Evolutionary conservation across 2,888 invertebrate genomes (phyloP).

Genomic region (Hirtodrosophila histrioides): DNA sequence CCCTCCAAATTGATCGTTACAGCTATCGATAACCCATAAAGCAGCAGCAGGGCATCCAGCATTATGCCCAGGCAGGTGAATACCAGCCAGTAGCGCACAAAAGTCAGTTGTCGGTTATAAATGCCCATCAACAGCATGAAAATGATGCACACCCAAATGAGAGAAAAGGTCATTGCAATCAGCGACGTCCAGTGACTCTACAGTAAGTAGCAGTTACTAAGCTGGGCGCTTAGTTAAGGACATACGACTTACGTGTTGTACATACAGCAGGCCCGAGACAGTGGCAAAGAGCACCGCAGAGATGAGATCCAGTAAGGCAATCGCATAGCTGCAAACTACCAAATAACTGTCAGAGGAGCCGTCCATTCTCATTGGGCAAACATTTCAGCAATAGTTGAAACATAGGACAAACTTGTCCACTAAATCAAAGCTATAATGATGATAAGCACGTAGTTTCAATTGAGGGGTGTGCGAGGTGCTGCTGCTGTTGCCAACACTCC

Average conservation of each 20-base stretch:
- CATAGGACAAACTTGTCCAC: conserved; percentile 46
- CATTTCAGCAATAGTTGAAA: conserved; percentile 29
- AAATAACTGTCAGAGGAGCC: conserved; percentile 53
- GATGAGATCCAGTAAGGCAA: conserved; percentile 62
- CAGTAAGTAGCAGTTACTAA: neutral
- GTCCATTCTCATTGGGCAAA: conserved; percentile 30
- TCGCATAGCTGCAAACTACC: conserved; percentile 68
- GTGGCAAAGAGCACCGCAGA: conserved; percentile 65
- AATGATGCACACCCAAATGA: conserved; percentile 59
- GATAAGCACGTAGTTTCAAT: conserved; percentile 71
- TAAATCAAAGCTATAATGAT: conserved; percentile 78
- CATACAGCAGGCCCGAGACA: conserved; percentile 57
- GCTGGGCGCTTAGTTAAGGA: neutral
- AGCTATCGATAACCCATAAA: conserved; percentile 63
- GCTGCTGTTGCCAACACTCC: conserved; percentile 16
- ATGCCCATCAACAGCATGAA: conserved; percentile 46
- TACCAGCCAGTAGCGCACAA: conserved; percentile 60
- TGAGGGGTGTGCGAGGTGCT: neutral
- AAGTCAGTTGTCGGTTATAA: conserved; percentile 34
- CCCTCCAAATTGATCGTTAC: conserved; percentile 63
- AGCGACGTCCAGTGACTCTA: conserved; percentile 58
- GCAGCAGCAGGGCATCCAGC: conserved; percentile 53
- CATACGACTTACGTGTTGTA: conserved; percentile 52
- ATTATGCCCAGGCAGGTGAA: conserved; percentile 69
- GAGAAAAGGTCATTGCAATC: conserved; percentile 51